A percentile compares a stretch with the other conserved stretches of the same genome.
These are phyloP conservation scores for Acromyrmex echinatior DNA, from an alignment of 1,140 invertebrate genomes.

Conservation along the genomic window DNA sequence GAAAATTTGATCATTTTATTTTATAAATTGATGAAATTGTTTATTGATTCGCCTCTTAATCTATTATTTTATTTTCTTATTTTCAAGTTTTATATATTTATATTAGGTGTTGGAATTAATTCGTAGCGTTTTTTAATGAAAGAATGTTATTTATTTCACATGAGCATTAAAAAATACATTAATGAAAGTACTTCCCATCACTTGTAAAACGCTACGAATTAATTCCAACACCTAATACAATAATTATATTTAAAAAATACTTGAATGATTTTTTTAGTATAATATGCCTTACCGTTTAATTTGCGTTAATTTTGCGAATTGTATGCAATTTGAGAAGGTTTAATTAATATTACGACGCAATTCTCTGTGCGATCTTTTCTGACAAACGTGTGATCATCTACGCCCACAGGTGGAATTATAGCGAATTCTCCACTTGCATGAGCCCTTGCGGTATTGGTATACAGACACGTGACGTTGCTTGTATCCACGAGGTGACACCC, in stretches of 20 bases:
- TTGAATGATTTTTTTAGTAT: background rate
- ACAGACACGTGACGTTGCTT: slow-evolving; percentile 94
- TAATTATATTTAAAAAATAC: background rate
- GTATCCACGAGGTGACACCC: slow-evolving; percentile 96
- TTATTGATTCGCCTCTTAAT: background rate
- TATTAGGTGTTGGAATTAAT: no score
- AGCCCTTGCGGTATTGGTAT: slow-evolving; percentile 97
- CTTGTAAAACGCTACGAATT: no score
- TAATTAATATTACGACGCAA: slow-evolving; percentile 5
- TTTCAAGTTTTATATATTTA: slow-evolving; percentile 3
- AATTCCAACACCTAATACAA: no score
- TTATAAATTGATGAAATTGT: background rate
- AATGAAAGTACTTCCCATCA: no score
- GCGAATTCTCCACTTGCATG: slow-evolving; percentile 94
- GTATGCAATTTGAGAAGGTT: background rate
- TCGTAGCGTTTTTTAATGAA: no score
- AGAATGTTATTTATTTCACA: no score
- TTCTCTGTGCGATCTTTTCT: slow-evolving; percentile 12
- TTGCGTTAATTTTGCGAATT: background rate
- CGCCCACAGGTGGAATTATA: slow-evolving; percentile 93
- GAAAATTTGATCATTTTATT: background rate
- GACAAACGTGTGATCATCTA: slow-evolving; percentile 46
- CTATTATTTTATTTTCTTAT: background rate
- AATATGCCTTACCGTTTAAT: no score
- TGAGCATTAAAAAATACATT: no score